phyloP scores from a whole-genome alignment of 2,113 vertebrate genomes.

The Progne subis region DNA sequence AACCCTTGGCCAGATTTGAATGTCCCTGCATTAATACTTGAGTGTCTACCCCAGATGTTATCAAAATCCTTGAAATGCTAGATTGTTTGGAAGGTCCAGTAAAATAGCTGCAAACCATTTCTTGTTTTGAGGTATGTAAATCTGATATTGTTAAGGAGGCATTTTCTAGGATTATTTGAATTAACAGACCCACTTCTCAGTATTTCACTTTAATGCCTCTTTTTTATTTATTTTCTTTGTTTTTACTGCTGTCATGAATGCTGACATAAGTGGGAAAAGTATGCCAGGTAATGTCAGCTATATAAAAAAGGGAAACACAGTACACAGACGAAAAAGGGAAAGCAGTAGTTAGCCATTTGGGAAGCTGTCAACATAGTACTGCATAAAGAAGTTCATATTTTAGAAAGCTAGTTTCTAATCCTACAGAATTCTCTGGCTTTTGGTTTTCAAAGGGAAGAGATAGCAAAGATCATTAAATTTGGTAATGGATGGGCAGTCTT shows the following conservation, averaged over 20 bases:
- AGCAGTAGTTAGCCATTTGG: background rate
- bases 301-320: background rate
- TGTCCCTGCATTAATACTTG: background rate
- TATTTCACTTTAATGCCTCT: conserved; percentile 69
- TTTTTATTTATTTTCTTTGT: conserved; percentile 75
- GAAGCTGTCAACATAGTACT: background rate
- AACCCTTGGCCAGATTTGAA: background rate
- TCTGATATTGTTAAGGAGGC: conserved; percentile 6
- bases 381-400: background rate
- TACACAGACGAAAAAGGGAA: background rate
- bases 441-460: background rate
- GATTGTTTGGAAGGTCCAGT: background rate
- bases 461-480: background rate
- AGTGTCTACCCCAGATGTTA: background rate
- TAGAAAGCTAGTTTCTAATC: background rate
- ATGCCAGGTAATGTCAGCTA: conserved; percentile 79
- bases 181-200: conserved; percentile 1
- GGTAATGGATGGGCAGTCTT: background rate
- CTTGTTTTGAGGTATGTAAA: background rate
- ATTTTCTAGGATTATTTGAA: background rate
- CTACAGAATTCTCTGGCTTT: background rate
- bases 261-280: conserved; percentile 80
- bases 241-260: conserved; percentile 80
- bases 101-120: background rate
- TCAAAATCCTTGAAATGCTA: background rate